Conservation (phyloP, 2,888 invertebrate species). For the Arrhopalites spinosus region DNA sequence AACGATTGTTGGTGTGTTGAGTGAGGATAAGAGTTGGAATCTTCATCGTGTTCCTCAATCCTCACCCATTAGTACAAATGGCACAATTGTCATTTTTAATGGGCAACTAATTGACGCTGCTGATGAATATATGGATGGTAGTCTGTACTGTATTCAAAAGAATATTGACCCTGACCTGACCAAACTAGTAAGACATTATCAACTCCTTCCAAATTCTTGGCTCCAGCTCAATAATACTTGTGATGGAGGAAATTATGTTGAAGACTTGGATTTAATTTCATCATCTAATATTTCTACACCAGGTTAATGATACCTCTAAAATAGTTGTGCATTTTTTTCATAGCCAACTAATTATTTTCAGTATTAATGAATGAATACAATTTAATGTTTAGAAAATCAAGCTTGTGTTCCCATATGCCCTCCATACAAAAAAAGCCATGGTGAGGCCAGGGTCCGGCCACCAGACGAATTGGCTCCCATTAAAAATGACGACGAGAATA, state of each 20-base stretch:
- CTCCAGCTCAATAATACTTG: conserved; percentile 16
- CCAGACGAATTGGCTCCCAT: not conserved
- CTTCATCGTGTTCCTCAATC: not conserved
- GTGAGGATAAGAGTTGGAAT: not conserved
- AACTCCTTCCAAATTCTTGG: not conserved
- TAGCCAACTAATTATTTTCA: not conserved
- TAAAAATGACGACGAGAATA: not conserved
- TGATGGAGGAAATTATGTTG: conserved; percentile 25
- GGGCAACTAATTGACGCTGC: conserved; percentile 15
- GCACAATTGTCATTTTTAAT: conserved; percentile 16
- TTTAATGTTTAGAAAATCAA: conserved; percentile 14
- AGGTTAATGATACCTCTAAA: not conserved
- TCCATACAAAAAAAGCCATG: not conserved
- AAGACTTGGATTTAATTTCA: conserved; percentile 20
- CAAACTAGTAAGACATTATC: conserved; percentile 17
- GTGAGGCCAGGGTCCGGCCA: not conserved
- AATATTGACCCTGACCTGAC: not conserved
- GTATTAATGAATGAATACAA: no score
- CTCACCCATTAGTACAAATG: not conserved
- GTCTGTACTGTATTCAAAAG: conserved; percentile 14
- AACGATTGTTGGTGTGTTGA: conserved; percentile 5
- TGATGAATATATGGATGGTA: not conserved
- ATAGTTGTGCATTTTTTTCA: not conserved
- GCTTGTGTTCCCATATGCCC: conserved; percentile 5
- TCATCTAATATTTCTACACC: not conserved